Base-by-base conservation (phyloP, 2,888 invertebrate species). In the Acleris sparsana region DNA sequence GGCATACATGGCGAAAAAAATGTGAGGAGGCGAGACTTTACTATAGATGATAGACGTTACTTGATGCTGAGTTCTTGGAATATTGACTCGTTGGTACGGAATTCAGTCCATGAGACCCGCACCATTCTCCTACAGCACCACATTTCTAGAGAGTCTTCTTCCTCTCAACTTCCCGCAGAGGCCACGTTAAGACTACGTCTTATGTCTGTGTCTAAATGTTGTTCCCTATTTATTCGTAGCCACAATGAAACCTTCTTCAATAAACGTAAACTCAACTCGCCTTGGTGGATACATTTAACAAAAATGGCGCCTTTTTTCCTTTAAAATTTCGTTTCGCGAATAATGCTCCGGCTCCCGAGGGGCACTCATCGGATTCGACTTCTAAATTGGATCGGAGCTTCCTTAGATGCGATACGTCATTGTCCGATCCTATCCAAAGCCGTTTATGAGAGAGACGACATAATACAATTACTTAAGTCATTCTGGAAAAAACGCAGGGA, bases 371-470 rank as follows among this genome's bases (percentile, higher is more conserved):
- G 84, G 80, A 85, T 85, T 87, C 83, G 80, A 80, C 73, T 79
- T 74, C 84, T 83, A 88, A 88, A 89, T 88, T 89, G 87, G 85
- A 87, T 88, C 82, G 76, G 82, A 80, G 82, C 82, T 86, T 84
- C 78, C 80, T 84, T 80, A 77, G 83, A 80, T 76, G 72, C 80
- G 78, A 84, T 86, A 83, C 84, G 84, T 85, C 80, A 79, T 78
- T 78, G 82, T 82, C 79, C 76, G 73, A 73, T 73, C 73, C 76
- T 75, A 80, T 80, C 63, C 39, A 18, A 62, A 71, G 70, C 70
- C 70, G 69, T 66, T 71, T 70, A 67, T 70, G 70, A 70, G 46
- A n/a, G n/a, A 52, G 44, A 61, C 33, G 17, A 51, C 61, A 61
- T 39, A 52, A 62, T 57, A 48, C 33, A 29, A 61, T 61, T 61